These are phyloP conservation scores for Chloroceryle amazona DNA, from an alignment of 2,797 vertebrate species.

Conservation along the genomic window DNA sequence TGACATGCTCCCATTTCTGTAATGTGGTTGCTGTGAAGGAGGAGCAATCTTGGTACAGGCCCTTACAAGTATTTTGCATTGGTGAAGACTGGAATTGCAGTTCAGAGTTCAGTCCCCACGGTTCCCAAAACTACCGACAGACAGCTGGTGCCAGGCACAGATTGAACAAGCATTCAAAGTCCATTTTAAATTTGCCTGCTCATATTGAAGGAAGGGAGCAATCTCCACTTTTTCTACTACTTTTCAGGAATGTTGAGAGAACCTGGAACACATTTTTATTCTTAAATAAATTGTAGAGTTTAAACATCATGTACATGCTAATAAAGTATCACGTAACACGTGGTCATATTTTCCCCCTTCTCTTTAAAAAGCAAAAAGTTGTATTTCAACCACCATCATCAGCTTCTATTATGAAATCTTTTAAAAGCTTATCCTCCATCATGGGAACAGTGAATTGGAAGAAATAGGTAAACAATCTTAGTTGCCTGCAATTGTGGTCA, in stretches of 20 bases:
- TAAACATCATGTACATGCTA: background rate
- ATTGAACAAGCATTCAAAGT: background rate
- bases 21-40: background rate
- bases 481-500: background rate
- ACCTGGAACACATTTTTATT: background rate
- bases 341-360: background rate
- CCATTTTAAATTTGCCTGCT: background rate
- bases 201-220: background rate
- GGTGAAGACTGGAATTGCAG: background rate
- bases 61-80: background rate
- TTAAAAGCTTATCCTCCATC: background rate
- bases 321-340: background rate
- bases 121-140: background rate
- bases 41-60: background rate
- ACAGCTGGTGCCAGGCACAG: background rate
- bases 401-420: background rate
- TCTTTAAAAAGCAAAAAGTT: background rate
- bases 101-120: background rate
- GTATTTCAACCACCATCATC: background rate
- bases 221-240: background rate
- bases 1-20: background rate
- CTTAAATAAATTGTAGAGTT: background rate
- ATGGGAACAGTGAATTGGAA: background rate
- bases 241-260: background rate
- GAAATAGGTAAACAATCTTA: conserved; percentile 3